Percentiles rank a stretch among this genome's conserved stretches.
These are phyloP conservation scores for Drosophila grimshawi DNA, from an alignment of 1,140 invertebrate species.

Conservation along the genomic window DNA sequence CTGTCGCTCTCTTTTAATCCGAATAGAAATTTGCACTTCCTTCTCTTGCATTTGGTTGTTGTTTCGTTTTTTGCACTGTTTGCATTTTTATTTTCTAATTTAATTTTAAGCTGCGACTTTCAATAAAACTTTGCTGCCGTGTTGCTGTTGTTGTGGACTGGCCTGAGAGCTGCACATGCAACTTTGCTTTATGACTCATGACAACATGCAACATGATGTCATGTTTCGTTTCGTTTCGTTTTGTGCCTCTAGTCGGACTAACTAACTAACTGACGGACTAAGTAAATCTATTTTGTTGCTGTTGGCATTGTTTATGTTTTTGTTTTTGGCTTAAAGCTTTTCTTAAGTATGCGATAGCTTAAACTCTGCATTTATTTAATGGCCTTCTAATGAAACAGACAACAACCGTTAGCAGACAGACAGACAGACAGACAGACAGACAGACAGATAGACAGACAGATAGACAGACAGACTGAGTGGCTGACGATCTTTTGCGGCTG, in stretches of 20 bases:
- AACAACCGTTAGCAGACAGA: conserved; percentile 33
- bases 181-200: conserved; percentile 82
- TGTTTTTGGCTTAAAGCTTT: not conserved
- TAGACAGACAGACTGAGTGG: conserved; percentile 12
- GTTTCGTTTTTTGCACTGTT: conserved; percentile 33
- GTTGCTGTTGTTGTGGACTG: conserved; percentile 31
- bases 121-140: conserved; percentile 44
- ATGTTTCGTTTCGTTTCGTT: conserved; percentile 50
- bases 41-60: conserved; percentile 36
- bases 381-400: conserved; percentile 51
- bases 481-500: conserved; percentile 5
- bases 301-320: not conserved
- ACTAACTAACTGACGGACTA: conserved; percentile 46
- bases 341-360: conserved; percentile 39
- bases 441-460: not conserved
- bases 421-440: conserved; percentile 4
- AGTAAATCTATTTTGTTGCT: conserved; percentile 23
- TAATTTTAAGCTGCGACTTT: conserved; percentile 71
- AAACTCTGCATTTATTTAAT: conserved; percentile 59
- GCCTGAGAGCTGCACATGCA: conserved; percentile 56
- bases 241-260: conserved; percentile 34
- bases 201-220: conserved; percentile 80
- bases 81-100: conserved; percentile 71
- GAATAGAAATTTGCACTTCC: conserved; percentile 31
- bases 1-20: not conserved